Conservation (phyloP, 2,113 vertebrate genomes). For the Pomatostomus ruficeps region DNA sequence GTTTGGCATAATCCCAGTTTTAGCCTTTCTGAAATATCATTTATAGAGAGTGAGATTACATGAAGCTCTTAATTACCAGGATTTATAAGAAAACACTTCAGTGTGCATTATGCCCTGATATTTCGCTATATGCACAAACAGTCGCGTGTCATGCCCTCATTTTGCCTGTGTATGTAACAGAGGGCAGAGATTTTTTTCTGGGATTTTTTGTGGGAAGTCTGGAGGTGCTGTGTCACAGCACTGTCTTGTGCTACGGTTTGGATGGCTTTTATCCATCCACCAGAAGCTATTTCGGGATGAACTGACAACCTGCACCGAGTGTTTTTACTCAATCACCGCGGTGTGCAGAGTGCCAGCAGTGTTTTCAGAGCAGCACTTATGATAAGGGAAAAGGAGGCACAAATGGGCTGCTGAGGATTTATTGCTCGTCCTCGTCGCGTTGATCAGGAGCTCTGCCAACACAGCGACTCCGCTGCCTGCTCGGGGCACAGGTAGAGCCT, state of each 20-base stretch:
- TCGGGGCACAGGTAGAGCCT: slow-evolving; percentile 41
- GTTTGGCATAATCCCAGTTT: neutral
- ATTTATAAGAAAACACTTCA: neutral
- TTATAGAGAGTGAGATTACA: neutral
- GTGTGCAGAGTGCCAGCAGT: slow-evolving; percentile 15
- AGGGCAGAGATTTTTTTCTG: neutral
- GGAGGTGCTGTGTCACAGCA: neutral
- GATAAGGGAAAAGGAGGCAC: slow-evolving; percentile 52
- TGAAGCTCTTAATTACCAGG: neutral
- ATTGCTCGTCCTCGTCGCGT: slow-evolving; percentile 27
- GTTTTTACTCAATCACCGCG: slow-evolving; percentile 47
- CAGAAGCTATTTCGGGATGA: slow-evolving; percentile 49
- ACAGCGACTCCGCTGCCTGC: neutral
- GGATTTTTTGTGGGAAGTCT: neutral
- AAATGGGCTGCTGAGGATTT: slow-evolving; percentile 56
- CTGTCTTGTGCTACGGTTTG: neutral
- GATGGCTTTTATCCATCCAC: slow-evolving; percentile 22
- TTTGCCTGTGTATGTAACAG: neutral
- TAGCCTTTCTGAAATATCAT: neutral
- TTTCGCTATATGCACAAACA: neutral
- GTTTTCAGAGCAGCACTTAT: slow-evolving; percentile 58
- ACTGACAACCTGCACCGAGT: slow-evolving; percentile 34
- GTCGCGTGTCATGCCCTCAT: neutral
- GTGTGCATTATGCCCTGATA: neutral
- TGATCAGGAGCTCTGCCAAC: slow-evolving; percentile 36